Conservation (phyloP, 2,113 vertebrate genomes). For the Lutjanus erythropterus region DNA sequence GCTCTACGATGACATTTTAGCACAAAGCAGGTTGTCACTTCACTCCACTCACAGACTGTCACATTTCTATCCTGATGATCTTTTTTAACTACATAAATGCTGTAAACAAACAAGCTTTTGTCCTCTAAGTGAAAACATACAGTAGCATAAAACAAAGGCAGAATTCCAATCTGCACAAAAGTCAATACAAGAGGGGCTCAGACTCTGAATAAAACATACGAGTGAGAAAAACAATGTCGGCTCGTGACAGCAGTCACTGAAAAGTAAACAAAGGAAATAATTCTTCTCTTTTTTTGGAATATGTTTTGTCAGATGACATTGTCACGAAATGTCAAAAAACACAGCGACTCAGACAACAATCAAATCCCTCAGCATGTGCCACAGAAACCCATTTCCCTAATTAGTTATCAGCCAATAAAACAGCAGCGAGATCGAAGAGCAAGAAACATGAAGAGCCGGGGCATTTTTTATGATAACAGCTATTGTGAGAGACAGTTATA, state of each 20-base stretch:
- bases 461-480: constrained; percentile 31
- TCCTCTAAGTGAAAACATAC: constrained; percentile 47
- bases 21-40: constrained; percentile 63
- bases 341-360: constrained; percentile 56
- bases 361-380: constrained; percentile 61
- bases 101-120: constrained; percentile 42
- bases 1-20: constrained; percentile 49
- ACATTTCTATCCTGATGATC: constrained; percentile 30
- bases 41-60: constrained; percentile 25
- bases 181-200: constrained; percentile 26
- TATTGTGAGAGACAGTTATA: constrained; percentile 39
- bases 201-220: constrained; percentile 57
- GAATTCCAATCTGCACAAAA: constrained; percentile 32
- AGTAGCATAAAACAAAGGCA: constrained; percentile 47
- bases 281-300: constrained; percentile 25
- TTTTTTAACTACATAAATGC: constrained; percentile 16
- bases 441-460: constrained; percentile 18
- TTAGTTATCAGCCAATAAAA: constrained; percentile 62
- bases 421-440: constrained; percentile 20
- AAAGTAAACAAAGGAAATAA: constrained; percentile 49
- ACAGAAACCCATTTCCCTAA: constrained; percentile 65
- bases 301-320: constrained; percentile 55
- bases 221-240: constrained; percentile 29
- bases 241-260: constrained; percentile 50
- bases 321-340: constrained; percentile 52